Evolutionary conservation across 2,113 vertebrate genomes (phyloP).

Genomic region (Mellivora capensis): DNA sequence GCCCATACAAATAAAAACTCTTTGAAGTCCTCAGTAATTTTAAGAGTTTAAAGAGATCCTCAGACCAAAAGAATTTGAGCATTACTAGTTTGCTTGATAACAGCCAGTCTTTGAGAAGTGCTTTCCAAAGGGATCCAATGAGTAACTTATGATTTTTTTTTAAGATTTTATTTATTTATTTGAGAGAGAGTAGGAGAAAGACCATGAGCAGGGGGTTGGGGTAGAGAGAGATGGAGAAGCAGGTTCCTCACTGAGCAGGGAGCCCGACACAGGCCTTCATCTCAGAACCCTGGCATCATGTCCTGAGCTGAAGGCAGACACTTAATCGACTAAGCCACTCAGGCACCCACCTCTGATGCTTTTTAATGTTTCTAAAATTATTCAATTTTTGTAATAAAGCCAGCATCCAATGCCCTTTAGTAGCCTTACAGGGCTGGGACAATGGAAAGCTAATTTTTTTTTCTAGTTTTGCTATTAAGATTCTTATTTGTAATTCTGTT

Average conservation of each 20-base stretch:
- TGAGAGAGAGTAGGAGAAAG: neutral
- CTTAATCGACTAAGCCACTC: neutral
- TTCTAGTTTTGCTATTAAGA: conserved; percentile 37
- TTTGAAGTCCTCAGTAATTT: conserved; percentile 5
- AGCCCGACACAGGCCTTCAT: neutral
- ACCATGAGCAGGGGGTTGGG: no score
- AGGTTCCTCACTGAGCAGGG: neutral
- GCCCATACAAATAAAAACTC: conserved; percentile 20
- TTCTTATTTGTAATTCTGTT: conserved; percentile 36
- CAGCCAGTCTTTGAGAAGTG: neutral
- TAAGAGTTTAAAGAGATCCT: neutral
- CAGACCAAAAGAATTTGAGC: neutral
- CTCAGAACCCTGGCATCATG: neutral
- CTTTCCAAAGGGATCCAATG: neutral
- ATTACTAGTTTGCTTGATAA: neutral
- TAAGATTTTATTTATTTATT: neutral
- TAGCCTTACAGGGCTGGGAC: neutral
- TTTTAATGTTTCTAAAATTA: conserved; percentile 35
- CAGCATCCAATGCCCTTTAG: neutral
- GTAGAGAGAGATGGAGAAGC: neutral
- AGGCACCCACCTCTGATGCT: neutral
- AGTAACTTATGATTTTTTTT: neutral
- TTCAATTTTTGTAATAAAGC: conserved; percentile 44
- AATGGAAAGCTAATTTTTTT: conserved; percentile 29
- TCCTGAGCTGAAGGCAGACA: neutral